These are phyloP conservation scores for Zosterops lateralis DNA, from an alignment of 2,113 vertebrate genomes.

Conservation along the genomic window DNA sequence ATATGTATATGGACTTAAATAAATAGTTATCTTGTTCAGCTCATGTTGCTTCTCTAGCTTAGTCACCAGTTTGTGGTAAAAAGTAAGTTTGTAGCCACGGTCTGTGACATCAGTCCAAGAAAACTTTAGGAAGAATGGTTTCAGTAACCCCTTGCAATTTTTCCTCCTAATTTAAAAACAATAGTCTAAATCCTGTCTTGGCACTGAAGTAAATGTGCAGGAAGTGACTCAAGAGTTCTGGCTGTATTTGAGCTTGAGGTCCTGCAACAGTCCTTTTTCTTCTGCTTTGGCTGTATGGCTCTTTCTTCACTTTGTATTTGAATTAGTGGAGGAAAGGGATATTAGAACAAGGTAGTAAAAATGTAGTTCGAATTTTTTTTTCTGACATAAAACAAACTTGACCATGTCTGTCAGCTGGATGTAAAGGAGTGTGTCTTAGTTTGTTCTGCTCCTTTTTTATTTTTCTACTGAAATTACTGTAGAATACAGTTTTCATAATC, in stretches of 20 bases:
- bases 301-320: neutral
- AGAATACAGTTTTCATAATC: neutral
- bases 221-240: neutral
- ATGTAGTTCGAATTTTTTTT: accelerated
- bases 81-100: neutral
- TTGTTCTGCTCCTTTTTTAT: neutral
- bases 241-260: neutral
- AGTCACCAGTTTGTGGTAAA: neutral
- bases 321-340: neutral
- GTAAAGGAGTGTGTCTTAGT: neutral
- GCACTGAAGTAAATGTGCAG: neutral
- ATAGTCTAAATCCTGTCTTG: neutral
- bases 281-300: neutral
- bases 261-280: neutral
- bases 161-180: neutral
- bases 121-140: neutral
- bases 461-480: neutral
- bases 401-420: neutral
- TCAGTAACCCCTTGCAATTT: neutral
- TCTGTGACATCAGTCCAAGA: neutral
- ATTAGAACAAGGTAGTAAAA: neutral
- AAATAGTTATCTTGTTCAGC: neutral
- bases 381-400: neutral
- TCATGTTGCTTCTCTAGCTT: neutral
- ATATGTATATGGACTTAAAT: neutral